Evolutionary conservation across 2,888 invertebrate genomes (phyloP).

Genomic region (Pseudeuparius sepicola): DNA sequence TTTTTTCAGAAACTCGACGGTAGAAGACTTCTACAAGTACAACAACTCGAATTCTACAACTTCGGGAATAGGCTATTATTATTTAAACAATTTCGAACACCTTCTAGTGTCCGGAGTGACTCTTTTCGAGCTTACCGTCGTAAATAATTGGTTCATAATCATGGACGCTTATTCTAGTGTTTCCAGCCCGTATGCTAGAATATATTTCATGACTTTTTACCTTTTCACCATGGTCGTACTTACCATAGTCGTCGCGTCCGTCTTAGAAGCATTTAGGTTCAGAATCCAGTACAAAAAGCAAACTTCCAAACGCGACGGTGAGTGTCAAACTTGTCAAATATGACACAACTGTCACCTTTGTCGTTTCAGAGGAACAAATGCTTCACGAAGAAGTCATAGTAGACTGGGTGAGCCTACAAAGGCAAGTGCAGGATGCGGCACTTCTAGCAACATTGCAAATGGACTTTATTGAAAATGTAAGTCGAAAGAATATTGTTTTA

Average conservation of each 20-base stretch:
- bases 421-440: constrained; percentile 44
- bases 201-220: constrained; percentile 86
- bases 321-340: constrained; percentile 23
- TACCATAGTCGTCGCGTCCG: constrained; percentile 81
- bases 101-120: constrained; percentile 70
- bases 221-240: constrained; percentile 85
- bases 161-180: constrained; percentile 78
- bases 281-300: constrained; percentile 77
- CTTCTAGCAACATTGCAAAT: constrained; percentile 42
- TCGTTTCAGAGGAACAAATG: constrained; percentile 57
- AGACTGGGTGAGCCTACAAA: constrained; percentile 57
- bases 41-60: constrained; percentile 58
- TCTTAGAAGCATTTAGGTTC: constrained; percentile 80
- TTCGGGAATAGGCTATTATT: constrained; percentile 70
- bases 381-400: constrained; percentile 64
- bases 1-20: constrained; percentile 64
- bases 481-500: constrained; percentile 22
- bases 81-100: constrained; percentile 69
- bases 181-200: constrained; percentile 57
- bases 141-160: constrained; percentile 87
- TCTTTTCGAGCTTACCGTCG: constrained; percentile 79
- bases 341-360: constrained; percentile 3
- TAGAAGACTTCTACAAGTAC: constrained; percentile 72
- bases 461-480: constrained; percentile 43
- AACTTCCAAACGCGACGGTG: constrained; percentile 67